Conservation (phyloP, 37 sponge, comb jelly and placozoan species). For the Haliclona indistincta region DNA sequence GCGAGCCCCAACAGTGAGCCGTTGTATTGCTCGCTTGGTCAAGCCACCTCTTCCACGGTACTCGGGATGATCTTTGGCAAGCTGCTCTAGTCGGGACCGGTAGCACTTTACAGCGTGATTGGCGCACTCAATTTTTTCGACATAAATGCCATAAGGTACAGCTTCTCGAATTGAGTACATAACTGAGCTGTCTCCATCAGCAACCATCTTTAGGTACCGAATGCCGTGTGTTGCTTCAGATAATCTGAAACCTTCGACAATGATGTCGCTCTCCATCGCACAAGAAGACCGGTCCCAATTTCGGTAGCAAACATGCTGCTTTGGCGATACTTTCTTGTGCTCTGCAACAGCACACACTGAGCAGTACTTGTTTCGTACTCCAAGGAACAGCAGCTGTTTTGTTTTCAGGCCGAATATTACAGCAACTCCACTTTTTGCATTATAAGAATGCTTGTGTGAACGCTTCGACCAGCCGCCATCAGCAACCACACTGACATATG, state of each 20-base stretch:
- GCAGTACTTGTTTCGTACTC: conserved; percentile 49
- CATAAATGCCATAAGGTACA: conserved; percentile 16
- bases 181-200: conserved; percentile 48
- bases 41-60: conserved; percentile 34
- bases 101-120: conserved; percentile 57
- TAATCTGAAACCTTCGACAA: conserved; percentile 46
- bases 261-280: conserved; percentile 55
- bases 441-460: conserved; percentile 50
- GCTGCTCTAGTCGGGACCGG: conserved; percentile 33
- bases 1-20: conserved; percentile 29
- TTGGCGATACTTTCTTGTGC: neutral
- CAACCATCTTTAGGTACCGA: conserved; percentile 23
- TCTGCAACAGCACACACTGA: conserved; percentile 31
- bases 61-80: conserved; percentile 40
- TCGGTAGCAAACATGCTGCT: conserved; percentile 4
- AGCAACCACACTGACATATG: conserved; percentile 29
- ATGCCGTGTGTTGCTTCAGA: conserved; percentile 40
- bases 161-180: conserved; percentile 19
- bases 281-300: conserved; percentile 39
- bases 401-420: conserved; percentile 46
- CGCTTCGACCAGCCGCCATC: conserved; percentile 37
- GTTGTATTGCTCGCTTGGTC: conserved; percentile 11
- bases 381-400: conserved; percentile 37
- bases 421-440: conserved; percentile 50
- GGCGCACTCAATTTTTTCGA: conserved; percentile 57